These are phyloP conservation scores for Steinernema feltiae DNA, from an alignment of 1,140 invertebrate species.

Conservation along the genomic window DNA sequence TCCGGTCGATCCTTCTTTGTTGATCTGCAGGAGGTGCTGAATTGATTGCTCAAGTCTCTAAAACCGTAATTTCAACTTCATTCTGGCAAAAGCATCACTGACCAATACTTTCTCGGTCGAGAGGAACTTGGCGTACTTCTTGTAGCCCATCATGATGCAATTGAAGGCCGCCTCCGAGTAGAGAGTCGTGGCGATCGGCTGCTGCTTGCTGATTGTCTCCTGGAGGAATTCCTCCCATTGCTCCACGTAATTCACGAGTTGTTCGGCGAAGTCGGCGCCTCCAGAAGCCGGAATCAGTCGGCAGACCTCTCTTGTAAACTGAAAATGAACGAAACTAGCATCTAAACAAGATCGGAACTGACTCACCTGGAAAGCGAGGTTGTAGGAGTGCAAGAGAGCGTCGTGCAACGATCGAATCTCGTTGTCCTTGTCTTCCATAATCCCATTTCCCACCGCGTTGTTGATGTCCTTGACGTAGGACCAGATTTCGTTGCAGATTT, in stretches of 20 bases:
- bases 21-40: not conserved
- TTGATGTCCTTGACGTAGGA: not conserved
- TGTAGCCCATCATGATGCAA: conserved; percentile 65
- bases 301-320: conserved; percentile 76
- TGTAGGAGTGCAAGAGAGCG: conserved; percentile 76
- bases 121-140: conserved; percentile 12
- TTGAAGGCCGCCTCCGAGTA: conserved; percentile 70
- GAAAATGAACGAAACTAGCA: conserved; percentile 32
- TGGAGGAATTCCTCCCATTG: conserved; percentile 81
- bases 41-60: not conserved
- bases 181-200: conserved; percentile 72
- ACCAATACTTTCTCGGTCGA: not conserved
- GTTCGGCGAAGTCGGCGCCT: conserved; percentile 53
- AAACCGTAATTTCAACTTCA: not conserved
- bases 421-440: conserved; percentile 60
- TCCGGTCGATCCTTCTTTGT: not conserved
- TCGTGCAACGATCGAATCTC: conserved; percentile 66
- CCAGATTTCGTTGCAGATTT: not conserved
- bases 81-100: not conserved
- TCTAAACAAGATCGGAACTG: too few species aligned
- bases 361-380: conserved; percentile 82
- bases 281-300: conserved; percentile 64
- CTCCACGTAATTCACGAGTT: conserved; percentile 70
- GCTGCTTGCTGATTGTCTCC: conserved; percentile 70
- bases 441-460: not conserved